These are phyloP conservation scores for Porites divaricata DNA, from an alignment of 92 coral and sea anemone species.

Conservation along the genomic window DNA sequence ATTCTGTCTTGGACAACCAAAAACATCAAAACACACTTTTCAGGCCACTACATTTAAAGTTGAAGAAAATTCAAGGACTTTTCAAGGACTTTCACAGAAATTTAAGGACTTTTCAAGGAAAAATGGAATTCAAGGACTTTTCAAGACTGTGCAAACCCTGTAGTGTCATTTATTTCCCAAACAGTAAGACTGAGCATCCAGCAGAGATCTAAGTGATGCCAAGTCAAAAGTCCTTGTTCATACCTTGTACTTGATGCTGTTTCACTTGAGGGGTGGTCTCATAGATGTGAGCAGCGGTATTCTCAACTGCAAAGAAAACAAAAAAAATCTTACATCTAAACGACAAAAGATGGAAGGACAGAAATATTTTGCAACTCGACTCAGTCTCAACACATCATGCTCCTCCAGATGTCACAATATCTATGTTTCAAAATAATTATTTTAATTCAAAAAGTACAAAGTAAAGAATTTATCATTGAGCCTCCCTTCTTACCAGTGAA, in stretches of 20 bases:
- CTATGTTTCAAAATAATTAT: no score
- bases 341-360: background rate
- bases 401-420: background rate
- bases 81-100: no score
- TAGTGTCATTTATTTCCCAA: no score
- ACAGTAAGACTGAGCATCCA: background rate
- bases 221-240: background rate
- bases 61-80: no score
- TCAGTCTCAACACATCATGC: background rate
- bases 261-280: background rate
- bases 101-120: no score
- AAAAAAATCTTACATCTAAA: background rate
- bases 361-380: no score
- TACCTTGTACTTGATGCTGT: constrained; percentile 13
- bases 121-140: no score
- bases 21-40: no score
- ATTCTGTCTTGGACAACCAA: no score
- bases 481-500: constrained; percentile 62
- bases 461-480: background rate
- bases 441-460: background rate
- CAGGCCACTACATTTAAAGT: no score
- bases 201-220: no score
- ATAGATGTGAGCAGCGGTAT: background rate
- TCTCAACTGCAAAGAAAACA: constrained; percentile 26
- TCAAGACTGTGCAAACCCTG: no score